Conservation (phyloP, 2,113 vertebrate genomes). For the Egretta garzetta region DNA sequence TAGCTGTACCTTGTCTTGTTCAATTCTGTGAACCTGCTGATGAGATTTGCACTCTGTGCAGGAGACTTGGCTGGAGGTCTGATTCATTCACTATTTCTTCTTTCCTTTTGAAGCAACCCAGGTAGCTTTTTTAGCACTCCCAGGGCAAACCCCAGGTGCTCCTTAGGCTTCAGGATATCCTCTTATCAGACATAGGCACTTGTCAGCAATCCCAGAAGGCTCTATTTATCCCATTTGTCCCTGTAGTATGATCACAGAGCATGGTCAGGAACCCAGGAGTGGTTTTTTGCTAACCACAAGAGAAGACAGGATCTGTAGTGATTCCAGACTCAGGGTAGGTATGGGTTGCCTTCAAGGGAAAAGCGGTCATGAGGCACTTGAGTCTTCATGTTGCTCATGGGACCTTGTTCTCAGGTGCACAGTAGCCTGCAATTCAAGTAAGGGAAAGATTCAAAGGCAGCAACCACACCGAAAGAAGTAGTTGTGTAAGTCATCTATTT, state of each 20-base stretch:
- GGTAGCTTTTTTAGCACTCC: neutral
- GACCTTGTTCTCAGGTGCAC: neutral
- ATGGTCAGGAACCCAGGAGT: neutral
- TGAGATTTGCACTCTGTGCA: neutral
- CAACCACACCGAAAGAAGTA: neutral
- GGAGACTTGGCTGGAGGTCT: neutral
- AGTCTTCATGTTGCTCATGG: neutral
- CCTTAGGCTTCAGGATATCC: neutral
- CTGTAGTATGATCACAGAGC: neutral
- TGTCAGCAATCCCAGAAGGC: neutral
- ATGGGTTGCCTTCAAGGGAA: neutral
- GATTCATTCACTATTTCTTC: neutral
- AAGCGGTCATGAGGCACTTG: neutral
- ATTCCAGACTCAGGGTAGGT: neutral
- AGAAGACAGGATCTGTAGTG: neutral
- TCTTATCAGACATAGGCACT: neutral
- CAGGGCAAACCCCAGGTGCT: neutral
- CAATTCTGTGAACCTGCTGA: neutral
- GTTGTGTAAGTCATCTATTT: neutral
- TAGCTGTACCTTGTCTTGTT: neutral
- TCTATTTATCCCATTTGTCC: neutral
- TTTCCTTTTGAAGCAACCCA: neutral
- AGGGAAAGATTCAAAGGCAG: neutral
- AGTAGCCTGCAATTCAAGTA: neutral
- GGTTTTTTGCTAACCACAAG: neutral